These are phyloP conservation scores for Apantesis nais DNA, from an alignment of 2,888 invertebrate genomes.

Conservation along the genomic window DNA sequence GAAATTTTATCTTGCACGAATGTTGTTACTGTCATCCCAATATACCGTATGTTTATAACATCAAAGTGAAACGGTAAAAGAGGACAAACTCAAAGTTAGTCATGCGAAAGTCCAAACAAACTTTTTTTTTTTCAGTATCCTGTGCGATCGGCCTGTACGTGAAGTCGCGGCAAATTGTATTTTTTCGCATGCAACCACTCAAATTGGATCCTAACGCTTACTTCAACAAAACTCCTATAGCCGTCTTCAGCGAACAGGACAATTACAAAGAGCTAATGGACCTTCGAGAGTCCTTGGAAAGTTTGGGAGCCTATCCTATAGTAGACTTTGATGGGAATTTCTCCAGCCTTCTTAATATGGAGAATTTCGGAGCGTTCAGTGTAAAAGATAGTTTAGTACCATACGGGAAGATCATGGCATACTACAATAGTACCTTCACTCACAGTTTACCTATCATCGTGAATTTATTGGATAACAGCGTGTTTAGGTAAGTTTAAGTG, in stretches of 20 bases:
- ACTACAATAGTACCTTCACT: slow-evolving; percentile 92
- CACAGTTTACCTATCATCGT: slow-evolving; percentile 92
- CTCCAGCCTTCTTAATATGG: slow-evolving; percentile 86
- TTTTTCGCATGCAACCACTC: slow-evolving; percentile 87
- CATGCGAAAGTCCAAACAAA: background rate
- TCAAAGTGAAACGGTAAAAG: background rate
- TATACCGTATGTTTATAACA: background rate
- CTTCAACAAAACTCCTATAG: slow-evolving; percentile 84
- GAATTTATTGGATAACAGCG: slow-evolving; percentile 89
- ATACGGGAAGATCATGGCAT: slow-evolving; percentile 86
- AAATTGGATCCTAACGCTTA: slow-evolving; percentile 88
- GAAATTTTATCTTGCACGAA: background rate
- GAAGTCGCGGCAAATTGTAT: slow-evolving; percentile 86
- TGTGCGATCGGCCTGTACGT: slow-evolving; percentile 89
- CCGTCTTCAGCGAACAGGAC: slow-evolving; percentile 86
- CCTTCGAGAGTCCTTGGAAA: slow-evolving; percentile 69
- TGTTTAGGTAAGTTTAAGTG: slow-evolving; percentile 86
- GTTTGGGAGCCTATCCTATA: slow-evolving; percentile 73
- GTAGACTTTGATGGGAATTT: slow-evolving; percentile 88
- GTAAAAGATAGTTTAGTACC: slow-evolving; percentile 83
- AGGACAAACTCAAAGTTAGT: background rate
- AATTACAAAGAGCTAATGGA: slow-evolving; percentile 68
- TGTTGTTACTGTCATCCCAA: background rate
- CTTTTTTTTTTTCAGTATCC: slow-evolving; percentile 75
- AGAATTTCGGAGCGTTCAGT: slow-evolving; percentile 89